Evolutionary conservation across 2,888 invertebrate species (phyloP), one percentile per base, ranked within the genome.

Genomic region (Kuschelorhynchus macadamiae): DNA sequence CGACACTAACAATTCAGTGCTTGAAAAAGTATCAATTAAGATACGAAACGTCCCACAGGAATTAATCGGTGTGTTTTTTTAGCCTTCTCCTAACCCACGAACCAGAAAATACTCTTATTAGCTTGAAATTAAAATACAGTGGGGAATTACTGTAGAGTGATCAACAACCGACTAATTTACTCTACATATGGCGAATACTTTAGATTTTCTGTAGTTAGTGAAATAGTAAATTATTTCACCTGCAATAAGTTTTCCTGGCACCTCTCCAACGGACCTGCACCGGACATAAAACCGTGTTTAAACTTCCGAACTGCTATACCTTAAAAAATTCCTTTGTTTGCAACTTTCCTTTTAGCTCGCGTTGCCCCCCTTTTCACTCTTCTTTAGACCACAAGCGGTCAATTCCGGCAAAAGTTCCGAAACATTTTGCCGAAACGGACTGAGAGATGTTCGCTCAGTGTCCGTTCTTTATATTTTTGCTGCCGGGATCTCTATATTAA

Each of bases 341-440:
- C 49, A 67, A 67, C 61, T 62, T 67, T 67, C 67, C 67, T 67
- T 62, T 67, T 55, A 67, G 33, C 47, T 53, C 44, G 47, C 49
- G 41, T 33, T 20, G 20, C 68, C 42, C 60, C 55, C 77, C 75
- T 76, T 20, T 25, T 67, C 42, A 57, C 55, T 76, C 75, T 76
- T 36, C 75, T 74, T 70, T 72, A 71, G 55, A 79, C 81, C 81
- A 74, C 80, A 78, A 76, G 77, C 78, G 80, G 79, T 80, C 80
- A 80, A 78, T 78, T 79, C 74, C 78, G 75, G 77, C 75, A 78
- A 79, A 81, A 80, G 78, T 80, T 80, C 72, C 61, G 74, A 74
- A 77, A 76, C 78, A 78, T 79, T 80, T 78, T 74, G 75, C 77
- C 75, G 76, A 77, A 78, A 78, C 78, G 78, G 74, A 71, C 56